Evolutionary conservation across 2,888 invertebrate genomes (phyloP).

Genomic region (Oegoconia quadripuncta): DNA sequence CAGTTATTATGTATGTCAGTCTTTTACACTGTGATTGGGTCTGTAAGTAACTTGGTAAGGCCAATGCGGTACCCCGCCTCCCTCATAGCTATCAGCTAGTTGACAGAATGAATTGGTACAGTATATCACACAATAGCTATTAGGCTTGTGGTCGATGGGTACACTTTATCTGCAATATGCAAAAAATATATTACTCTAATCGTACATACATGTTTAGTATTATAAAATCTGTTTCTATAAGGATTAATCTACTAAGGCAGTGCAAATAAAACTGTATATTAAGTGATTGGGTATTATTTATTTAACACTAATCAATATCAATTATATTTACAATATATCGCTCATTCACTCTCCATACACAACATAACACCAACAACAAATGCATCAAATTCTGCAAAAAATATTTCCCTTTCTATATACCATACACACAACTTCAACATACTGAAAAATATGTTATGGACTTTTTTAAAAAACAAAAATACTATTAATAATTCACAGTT

Average conservation of each 20-base stretch:
- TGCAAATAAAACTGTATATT: constrained; percentile 24
- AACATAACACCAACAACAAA: constrained; percentile 49
- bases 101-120: no score
- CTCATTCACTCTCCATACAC: constrained; percentile 36
- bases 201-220: neutral
- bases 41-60: no score
- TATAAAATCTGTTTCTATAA: no score
- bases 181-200: no score
- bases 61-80: no score
- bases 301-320: constrained; percentile 66
- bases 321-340: constrained; percentile 64
- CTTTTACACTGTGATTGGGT: no score
- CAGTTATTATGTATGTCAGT: no score
- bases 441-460: constrained; percentile 23
- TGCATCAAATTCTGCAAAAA: constrained; percentile 54
- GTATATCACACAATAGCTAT: no score
- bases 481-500: constrained; percentile 41
- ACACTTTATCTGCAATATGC: no score
- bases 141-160: no score
- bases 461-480: constrained; percentile 30
- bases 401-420: constrained; percentile 34
- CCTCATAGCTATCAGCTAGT: no score
- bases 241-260: constrained; percentile 26
- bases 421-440: constrained; percentile 26
- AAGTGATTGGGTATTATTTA: constrained; percentile 55